phyloP scores from a whole-genome alignment of 2,888 invertebrate species.

The Lissocephala sabroskyi region DNA sequence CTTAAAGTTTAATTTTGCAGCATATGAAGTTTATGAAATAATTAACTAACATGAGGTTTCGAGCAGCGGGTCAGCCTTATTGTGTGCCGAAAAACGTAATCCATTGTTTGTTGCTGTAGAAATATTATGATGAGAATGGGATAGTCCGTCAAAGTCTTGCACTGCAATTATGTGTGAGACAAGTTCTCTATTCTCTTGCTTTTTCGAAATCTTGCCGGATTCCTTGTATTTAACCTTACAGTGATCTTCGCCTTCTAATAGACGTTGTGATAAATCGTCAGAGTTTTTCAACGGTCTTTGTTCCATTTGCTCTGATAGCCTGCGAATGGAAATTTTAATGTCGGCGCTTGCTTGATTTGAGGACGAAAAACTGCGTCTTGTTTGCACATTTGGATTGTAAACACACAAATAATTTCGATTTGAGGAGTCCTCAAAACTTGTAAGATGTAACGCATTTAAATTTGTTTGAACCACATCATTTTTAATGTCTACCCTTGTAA shows the following conservation, averaged over 20 bases:
- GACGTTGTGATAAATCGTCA: slow-evolving; percentile 12
- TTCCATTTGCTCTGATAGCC: slow-evolving; percentile 69
- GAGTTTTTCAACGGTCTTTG: slow-evolving; percentile 23
- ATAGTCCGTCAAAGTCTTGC: slow-evolving; percentile 10
- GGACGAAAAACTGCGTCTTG: slow-evolving; percentile 70
- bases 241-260: no score
- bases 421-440: background rate
- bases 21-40: slow-evolving; percentile 17
- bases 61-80: slow-evolving; percentile 63
- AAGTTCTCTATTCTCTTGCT: slow-evolving; percentile 51
- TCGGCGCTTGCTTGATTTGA: slow-evolving; percentile 65
- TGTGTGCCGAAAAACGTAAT: slow-evolving; percentile 35
- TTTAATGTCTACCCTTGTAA: slow-evolving; percentile 7
- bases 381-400: slow-evolving; percentile 56
- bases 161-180: slow-evolving; percentile 8
- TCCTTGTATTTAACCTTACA: slow-evolving; percentile 6
- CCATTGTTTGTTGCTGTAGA: slow-evolving; percentile 30
- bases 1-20: slow-evolving; percentile 9
- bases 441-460: no score
- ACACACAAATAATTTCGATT: slow-evolving; percentile 55
- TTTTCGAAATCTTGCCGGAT: slow-evolving; percentile 49
- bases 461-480: no score
- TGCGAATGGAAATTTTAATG: slow-evolving; percentile 69
- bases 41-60: slow-evolving; percentile 70
- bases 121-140: no score